Base-by-base conservation (phyloP, 53 echinoderm and acorn worm species). In the Actinopyga echinites region DNA sequence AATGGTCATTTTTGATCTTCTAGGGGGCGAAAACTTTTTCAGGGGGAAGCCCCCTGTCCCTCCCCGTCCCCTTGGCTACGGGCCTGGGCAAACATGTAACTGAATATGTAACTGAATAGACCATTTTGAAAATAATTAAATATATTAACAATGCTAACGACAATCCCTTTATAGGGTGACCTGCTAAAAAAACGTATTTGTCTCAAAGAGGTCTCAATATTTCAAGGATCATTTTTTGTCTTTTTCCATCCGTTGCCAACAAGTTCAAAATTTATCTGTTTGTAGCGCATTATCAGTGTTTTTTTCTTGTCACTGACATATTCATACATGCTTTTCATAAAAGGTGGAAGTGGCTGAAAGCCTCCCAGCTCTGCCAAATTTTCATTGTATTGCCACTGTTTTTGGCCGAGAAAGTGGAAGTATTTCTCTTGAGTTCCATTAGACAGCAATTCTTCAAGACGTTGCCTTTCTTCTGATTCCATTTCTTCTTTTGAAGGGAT, bases 381-480 rank as follows among this genome's bases (percentile, higher is more conserved):
- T 30, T 71, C 62, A 31, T 82, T 82, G 80, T 96, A 96, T 2
- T 67, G 75, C 95, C 95, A 95, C 87, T 93, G 95, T 35, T 66
- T 33, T 0, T 26, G 22, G 10, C 85, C 93, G 86, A 93, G 67
- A 36, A 30, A 64, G 59, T 91, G 95, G 13, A 86, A 88, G 30
- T 86, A 87, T 22, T 84, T 83, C 44, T 93, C 86, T 1, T 89
- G 90, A 12, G 83, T 38, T 10, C 91, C 91, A 30, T 30, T 23
- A 64, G 35, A 64, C 6, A 44, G 31, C 15, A 88, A 54, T 23
- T 85, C 64, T 35, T 84, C 56, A 36, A 89, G 79, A 29, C 74
- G 85, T n/a, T 91, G 83, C 17, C 30, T 56, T 58, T 84, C 87
- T 23, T 74, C 87, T 29, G 57, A 45, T 30, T 91, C 66, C 91